These are phyloP conservation scores for Lucilia sericata DNA, from an alignment of 1,140 invertebrate species.

Conservation along the genomic window DNA sequence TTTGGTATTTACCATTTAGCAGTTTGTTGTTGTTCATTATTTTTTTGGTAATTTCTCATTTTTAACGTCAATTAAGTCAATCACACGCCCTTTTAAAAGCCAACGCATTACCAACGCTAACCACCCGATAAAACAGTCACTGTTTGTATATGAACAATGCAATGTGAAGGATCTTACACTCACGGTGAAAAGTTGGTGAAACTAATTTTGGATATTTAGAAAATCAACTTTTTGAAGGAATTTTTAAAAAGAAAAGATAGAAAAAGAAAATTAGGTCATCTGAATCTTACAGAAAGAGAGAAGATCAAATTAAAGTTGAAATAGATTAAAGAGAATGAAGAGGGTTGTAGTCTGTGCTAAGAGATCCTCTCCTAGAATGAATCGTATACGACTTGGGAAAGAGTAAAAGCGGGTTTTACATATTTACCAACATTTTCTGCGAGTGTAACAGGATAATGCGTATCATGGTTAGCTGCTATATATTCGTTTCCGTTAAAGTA, in stretches of 20 bases:
- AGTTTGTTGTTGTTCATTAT: conserved; percentile 53
- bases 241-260: no score
- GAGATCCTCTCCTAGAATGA: no score
- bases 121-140: not conserved
- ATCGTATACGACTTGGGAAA: no score
- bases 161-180: not conserved
- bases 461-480: not conserved
- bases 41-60: conserved; percentile 65
- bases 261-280: no score
- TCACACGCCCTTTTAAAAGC: conserved; percentile 67
- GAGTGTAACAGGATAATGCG: not conserved
- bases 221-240: no score
- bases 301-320: no score
- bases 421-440: not conserved
- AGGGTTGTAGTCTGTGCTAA: no score
- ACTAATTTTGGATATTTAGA: no score
- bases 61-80: conserved; percentile 69
- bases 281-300: no score
- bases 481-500: conserved; percentile 36
- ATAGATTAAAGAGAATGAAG: no score
- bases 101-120: not conserved
- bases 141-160: not conserved
- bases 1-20: conserved; percentile 38
- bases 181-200: not conserved
- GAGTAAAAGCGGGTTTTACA: not conserved